phyloP scores from a whole-genome alignment of 1,140 invertebrate genomes.

The Zophobas atratus region DNA sequence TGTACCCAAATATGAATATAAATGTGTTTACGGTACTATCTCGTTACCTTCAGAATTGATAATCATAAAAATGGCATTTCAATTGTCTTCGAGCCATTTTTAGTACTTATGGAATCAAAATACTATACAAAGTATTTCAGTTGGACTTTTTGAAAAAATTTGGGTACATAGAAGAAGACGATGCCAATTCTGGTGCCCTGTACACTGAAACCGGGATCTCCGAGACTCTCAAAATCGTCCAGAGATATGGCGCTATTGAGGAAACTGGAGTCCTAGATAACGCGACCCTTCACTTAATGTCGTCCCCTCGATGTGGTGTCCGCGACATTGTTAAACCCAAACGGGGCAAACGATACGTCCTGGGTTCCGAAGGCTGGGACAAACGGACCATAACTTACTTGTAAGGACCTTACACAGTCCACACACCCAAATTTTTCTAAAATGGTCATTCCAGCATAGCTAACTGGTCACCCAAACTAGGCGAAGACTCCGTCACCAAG shows the following conservation, averaged over 20 bases:
- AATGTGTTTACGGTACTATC: neutral
- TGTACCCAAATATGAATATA: neutral
- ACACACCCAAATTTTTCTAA: slow-evolving; percentile 48
- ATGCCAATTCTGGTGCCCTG: slow-evolving; percentile 70
- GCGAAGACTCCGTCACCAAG: slow-evolving; percentile 69
- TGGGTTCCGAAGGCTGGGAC: slow-evolving; percentile 73
- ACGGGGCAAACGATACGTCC: slow-evolving; percentile 72
- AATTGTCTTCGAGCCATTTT: too few species aligned
- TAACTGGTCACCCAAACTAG: slow-evolving; percentile 76
- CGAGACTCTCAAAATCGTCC: slow-evolving; percentile 76
- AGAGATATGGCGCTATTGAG: slow-evolving; percentile 77
- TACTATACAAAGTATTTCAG: slow-evolving; percentile 65
- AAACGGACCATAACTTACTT: slow-evolving; percentile 75
- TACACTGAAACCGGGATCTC: slow-evolving; percentile 74
- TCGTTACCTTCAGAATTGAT: neutral
- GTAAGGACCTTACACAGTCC: slow-evolving; percentile 66
- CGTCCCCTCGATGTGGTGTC: slow-evolving; percentile 76
- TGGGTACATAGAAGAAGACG: slow-evolving; percentile 72
- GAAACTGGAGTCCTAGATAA: slow-evolving; percentile 76
- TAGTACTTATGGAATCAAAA: too few species aligned
- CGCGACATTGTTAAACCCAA: slow-evolving; percentile 71
- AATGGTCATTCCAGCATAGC: slow-evolving; percentile 69
- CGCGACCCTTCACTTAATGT: slow-evolving; percentile 75
- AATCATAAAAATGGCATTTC: too few species aligned
- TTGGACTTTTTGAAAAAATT: slow-evolving; percentile 75